Evolutionary conservation across 2,888 invertebrate genomes (phyloP).

Genomic region (Brenthis daphne): DNA sequence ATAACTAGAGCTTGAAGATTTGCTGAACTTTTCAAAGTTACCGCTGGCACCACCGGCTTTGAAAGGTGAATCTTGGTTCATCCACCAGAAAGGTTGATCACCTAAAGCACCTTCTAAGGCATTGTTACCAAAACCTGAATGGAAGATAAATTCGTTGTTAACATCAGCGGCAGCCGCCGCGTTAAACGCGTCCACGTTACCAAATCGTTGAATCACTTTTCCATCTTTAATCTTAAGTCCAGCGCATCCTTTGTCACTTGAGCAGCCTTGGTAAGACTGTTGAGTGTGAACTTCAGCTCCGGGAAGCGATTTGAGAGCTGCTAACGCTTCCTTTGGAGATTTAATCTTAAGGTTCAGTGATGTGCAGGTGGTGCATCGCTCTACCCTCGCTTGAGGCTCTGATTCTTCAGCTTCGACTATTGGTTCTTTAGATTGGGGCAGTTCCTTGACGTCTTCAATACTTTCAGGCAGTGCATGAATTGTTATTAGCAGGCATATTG

Average conservation of each 20-base stretch:
- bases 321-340: slow-evolving; percentile 57
- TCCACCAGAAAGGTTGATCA: slow-evolving; percentile 83
- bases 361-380: slow-evolving; percentile 65
- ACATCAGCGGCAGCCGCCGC: slow-evolving; percentile 58
- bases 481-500: slow-evolving; percentile 62
- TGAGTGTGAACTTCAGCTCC: slow-evolving; percentile 69
- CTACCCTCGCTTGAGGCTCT: slow-evolving; percentile 58
- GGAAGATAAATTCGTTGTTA: slow-evolving; percentile 67
- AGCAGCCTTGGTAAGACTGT: slow-evolving; percentile 70
- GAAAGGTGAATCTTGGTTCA: slow-evolving; percentile 82
- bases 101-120: slow-evolving; percentile 59
- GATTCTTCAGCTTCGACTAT: slow-evolving; percentile 62
- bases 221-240: slow-evolving; percentile 77
- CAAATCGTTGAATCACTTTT: slow-evolving; percentile 65
- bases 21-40: slow-evolving; percentile 64
- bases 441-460: slow-evolving; percentile 61
- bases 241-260: slow-evolving; percentile 72
- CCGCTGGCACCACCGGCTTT: slow-evolving; percentile 60
- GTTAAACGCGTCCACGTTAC: slow-evolving; percentile 66
- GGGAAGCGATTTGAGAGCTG: slow-evolving; percentile 60
- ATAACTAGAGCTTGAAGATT: slow-evolving; percentile 59
- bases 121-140: slow-evolving; percentile 57
- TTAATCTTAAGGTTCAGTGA: slow-evolving; percentile 53
- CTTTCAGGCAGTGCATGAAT: slow-evolving; percentile 63
- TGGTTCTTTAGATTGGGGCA: slow-evolving; percentile 60